These are phyloP conservation scores for Ommatoiulus sabulosus DNA, from an alignment of 2,888 invertebrate genomes.

Conservation along the genomic window DNA sequence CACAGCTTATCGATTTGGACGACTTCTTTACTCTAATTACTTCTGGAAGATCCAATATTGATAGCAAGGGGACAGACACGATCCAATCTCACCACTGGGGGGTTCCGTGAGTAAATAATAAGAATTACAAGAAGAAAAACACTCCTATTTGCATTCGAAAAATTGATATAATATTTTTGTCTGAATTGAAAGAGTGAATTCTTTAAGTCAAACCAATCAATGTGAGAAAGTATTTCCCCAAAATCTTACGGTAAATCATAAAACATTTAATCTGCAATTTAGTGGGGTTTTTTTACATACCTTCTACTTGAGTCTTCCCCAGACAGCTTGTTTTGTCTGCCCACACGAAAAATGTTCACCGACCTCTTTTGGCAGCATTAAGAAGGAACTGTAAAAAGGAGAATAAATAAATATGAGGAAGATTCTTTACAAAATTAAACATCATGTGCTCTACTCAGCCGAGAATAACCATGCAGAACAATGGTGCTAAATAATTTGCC, in stretches of 20 bases:
- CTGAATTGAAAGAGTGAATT: too few relatives aligned
- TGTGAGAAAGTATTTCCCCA: too few relatives aligned
- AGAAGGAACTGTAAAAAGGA: conserved; percentile 44
- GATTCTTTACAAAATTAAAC: background rate
- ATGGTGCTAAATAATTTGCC: too few relatives aligned
- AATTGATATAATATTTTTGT: too few relatives aligned
- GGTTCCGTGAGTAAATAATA: background rate
- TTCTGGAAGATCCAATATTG: background rate
- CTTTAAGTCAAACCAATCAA: too few relatives aligned
- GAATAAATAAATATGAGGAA: background rate
- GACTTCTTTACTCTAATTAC: conserved; percentile 25
- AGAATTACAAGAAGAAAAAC: too few relatives aligned
- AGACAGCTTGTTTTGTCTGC: conserved; percentile 51
- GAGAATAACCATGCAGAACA: background rate
- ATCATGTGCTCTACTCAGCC: too few relatives aligned
- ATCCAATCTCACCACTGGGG: background rate
- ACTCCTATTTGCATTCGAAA: too few relatives aligned
- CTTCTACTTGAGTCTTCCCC: conserved; percentile 47
- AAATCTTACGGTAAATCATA: too few relatives aligned
- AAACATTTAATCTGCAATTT: too few relatives aligned
- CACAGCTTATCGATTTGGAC: conserved; percentile 5
- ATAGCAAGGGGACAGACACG: background rate
- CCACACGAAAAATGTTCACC: conserved; percentile 49
- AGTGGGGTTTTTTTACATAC: background rate
- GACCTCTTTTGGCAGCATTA: conserved; percentile 50